Conservation (phyloP, 2,797 vertebrate species). For the Acipenser oxyrinchus region DNA sequence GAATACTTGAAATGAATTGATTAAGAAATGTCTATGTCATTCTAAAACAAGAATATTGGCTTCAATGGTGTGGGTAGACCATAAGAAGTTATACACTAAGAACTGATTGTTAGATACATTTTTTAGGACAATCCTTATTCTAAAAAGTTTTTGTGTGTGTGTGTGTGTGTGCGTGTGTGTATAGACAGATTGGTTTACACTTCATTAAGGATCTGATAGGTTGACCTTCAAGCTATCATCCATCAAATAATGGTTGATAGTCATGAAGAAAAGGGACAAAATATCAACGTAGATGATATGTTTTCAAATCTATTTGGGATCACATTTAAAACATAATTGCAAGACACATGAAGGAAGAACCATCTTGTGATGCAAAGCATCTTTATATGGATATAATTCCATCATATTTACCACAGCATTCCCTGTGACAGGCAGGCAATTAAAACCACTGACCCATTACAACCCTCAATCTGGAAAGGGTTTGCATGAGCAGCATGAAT, state of each 20-base stretch:
- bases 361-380: slow-evolving; percentile 38
- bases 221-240: slow-evolving; percentile 31
- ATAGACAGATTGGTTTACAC: no score
- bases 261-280: slow-evolving; percentile 15
- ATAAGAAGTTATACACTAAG: no score
- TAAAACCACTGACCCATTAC: slow-evolving; percentile 48
- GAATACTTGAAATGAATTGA: no score
- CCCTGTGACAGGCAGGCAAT: slow-evolving; percentile 47
- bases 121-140: no score
- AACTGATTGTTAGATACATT: no score
- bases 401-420: slow-evolving; percentile 47
- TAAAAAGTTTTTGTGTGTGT: no score
- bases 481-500: no score
- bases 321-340: slow-evolving; percentile 45
- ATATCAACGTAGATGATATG: slow-evolving; percentile 24
- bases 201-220: no score
- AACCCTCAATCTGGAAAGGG: slow-evolving; percentile 18
- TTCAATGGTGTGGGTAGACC: no score
- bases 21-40: no score
- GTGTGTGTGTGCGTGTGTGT: no score
- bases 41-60: no score
- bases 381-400: slow-evolving; percentile 39
- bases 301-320: slow-evolving; percentile 39
- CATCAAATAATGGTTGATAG: slow-evolving; percentile 34
- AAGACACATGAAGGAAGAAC: slow-evolving; percentile 40